Base-by-base conservation (phyloP, 2,113 vertebrate genomes). In the Sisor rabdophorus region DNA sequence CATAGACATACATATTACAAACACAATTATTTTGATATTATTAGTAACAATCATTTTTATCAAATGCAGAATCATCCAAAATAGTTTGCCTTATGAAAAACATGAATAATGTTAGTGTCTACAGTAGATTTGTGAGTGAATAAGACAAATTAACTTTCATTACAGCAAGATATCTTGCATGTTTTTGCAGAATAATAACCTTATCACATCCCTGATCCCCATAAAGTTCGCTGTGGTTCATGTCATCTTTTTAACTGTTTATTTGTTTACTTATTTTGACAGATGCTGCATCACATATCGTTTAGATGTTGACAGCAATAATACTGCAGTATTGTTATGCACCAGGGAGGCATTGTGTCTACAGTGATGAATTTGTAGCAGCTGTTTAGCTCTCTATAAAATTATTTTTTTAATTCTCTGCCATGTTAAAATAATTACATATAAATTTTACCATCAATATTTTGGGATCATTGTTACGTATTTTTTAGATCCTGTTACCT, bases 381-480 rank as follows among this genome's bases (percentile, higher is more conserved):
- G 60, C 63, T 48, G 20, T 36, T 83, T 83, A 74, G 52, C 78
- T 78, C 58, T 72, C 13, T 11, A 63, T 48, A 56, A 80, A 80
- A 26, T 28, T 16, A n/a, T 26, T 80, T 71, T 80, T 71, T 28
- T 80, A 20, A 47, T 48, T 17, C 7, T 76, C 40, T 19, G 58
- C 10, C 40, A 4, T 10, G 40, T 4, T 44, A 44, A 44, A 44
- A 44, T 44, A n/a, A n/a, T n/a, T n/a, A n/a, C n/a, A n/a, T n/a
- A n/a, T n/a, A n/a, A n/a, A n/a, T n/a, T n/a, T n/a, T n/a, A n/a
- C n/a, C n/a, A n/a, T n/a, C n/a, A n/a, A n/a, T n/a, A n/a, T n/a
- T n/a, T n/a, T n/a, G n/a, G n/a, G n/a, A n/a, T n/a, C n/a, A n/a
- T n/a, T n/a, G n/a, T n/a, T n/a, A n/a, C n/a, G n/a, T n/a, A n/a